Evolutionary conservation across 2,797 vertebrate species (phyloP).

Genomic region (Neostethus bicornis): DNA sequence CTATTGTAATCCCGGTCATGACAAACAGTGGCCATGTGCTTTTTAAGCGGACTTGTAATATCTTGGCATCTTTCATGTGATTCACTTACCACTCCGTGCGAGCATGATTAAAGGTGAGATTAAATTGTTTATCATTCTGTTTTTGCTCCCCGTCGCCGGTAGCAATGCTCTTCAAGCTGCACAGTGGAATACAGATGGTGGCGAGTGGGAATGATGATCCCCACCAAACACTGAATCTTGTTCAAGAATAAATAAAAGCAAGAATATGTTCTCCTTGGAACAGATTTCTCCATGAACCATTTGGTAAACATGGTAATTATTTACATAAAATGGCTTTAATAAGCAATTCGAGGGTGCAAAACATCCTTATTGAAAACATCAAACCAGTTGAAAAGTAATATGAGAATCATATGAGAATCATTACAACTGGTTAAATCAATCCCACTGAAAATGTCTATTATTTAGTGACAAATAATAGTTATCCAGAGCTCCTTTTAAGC

Average conservation of each 20-base stretch:
- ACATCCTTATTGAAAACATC: neutral
- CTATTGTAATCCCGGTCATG: constrained; percentile 56
- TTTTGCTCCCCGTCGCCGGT: constrained; percentile 51
- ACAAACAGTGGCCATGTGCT: constrained; percentile 46
- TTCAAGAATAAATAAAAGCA: constrained; percentile 37
- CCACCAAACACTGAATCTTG: constrained; percentile 37
- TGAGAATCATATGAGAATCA: neutral
- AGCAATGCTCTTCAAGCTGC: constrained; percentile 50
- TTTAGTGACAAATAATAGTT: constrained; percentile 3
- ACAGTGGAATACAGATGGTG: constrained; percentile 64
- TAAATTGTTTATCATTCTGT: constrained; percentile 71
- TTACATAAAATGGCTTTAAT: constrained; percentile 2
- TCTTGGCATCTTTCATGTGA: constrained; percentile 60
- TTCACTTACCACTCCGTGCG: constrained; percentile 52
- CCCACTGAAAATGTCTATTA: neutral
- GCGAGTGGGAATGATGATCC: constrained; percentile 43
- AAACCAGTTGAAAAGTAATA: neutral
- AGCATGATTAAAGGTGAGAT: constrained; percentile 73
- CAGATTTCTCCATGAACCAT: constrained; percentile 22
- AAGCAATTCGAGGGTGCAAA: neutral
- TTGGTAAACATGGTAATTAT: constrained; percentile 32
- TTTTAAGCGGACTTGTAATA: constrained; percentile 46
- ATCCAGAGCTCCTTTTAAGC: constrained; percentile 1
- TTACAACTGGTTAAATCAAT: constrained; percentile 4
- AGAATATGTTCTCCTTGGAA: constrained; percentile 24